phyloP scores from a whole-genome alignment of 2,888 invertebrate genomes.

The Cephalotes varians region DNA sequence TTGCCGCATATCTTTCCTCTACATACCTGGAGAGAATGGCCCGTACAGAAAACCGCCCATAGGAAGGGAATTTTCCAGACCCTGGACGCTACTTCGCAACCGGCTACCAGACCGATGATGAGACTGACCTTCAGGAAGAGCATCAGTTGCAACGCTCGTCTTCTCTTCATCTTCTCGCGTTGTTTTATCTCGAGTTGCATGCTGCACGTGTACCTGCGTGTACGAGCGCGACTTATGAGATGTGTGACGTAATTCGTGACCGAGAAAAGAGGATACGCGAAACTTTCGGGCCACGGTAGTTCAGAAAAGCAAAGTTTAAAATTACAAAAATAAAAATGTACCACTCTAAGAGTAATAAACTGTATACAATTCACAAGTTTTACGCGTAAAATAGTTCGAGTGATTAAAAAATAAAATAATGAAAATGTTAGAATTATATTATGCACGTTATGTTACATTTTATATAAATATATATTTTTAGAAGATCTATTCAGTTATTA shows the following conservation, averaged over 20 bases:
- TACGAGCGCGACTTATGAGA: slow-evolving; percentile 81
- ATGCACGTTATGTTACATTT: background rate
- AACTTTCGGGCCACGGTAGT: background rate
- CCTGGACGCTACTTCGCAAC: slow-evolving; percentile 83
- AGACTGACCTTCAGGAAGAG: slow-evolving; percentile 88
- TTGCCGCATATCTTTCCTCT: background rate
- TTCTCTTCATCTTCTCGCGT: slow-evolving; percentile 88
- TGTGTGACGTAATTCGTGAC: slow-evolving; percentile 21
- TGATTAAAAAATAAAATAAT: no score
- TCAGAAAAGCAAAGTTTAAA: slow-evolving; percentile 35
- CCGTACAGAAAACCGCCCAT: slow-evolving; percentile 84
- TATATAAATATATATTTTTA: background rate
- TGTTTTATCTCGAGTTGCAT: slow-evolving; percentile 88
- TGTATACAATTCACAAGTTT: background rate
- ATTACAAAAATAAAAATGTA: slow-evolving; percentile 36
- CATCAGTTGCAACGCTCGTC: slow-evolving; percentile 88
- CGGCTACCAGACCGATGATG: slow-evolving; percentile 86
- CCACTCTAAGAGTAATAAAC: background rate
- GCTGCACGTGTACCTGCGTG: slow-evolving; percentile 87
- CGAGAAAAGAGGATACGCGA: background rate
- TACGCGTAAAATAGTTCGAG: background rate
- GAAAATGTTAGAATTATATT: no score
- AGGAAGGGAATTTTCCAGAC: slow-evolving; percentile 83
- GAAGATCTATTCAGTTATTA: background rate
- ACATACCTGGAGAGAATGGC: slow-evolving; percentile 83